Base-by-base conservation (phyloP, 2,113 vertebrate species). In the Scalopus aquaticus region DNA sequence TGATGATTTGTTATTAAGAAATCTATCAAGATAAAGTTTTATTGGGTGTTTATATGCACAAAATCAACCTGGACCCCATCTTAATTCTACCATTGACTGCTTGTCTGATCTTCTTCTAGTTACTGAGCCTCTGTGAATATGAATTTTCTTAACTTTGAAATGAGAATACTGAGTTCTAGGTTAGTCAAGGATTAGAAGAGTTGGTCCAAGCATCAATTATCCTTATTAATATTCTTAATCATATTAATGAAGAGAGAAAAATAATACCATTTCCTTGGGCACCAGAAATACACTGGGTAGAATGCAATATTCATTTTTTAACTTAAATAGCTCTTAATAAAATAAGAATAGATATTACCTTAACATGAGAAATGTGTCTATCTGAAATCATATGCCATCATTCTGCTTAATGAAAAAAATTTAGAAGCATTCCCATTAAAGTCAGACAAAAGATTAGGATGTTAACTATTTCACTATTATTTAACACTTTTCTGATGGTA, bases 331-430 rank as follows among this genome's bases (percentile, higher is more conserved):
- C 46, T 93, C 46, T 93, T 95, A 88, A 82, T 94, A 76, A 84
- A 93, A 73, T 91, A 91, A 95, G 72, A 69, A 77, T 80, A 90
- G 80, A 88, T 92, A 90, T 84, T 96, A 95, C 86, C 69, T 92
- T 93, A 88, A 86, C 51, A 64, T 92, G 89, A 88, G 56, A 95
- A 94, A 93, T 93, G 70, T 51, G 58, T 86, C 88, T 95, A 30
- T 90, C 79, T 95, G 35, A 82, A 88, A 93, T 91, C 73, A 88
- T n/a, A 82, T 85, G 46, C 76, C 81, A 46, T 94, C 73, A 77
- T 78, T 85, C 65, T 93, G 35, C 26, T 89, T 96, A 91, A 96
- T 94, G 78, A 96, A 94, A 93, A n/a, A 95, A 88, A 80, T 90
- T 62, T 65, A 83, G 74, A 80, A 72, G 86, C 58, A 87, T 88